Evolutionary conservation across 2,113 vertebrate genomes (phyloP).

Genomic region (Megaceryle torquata): DNA sequence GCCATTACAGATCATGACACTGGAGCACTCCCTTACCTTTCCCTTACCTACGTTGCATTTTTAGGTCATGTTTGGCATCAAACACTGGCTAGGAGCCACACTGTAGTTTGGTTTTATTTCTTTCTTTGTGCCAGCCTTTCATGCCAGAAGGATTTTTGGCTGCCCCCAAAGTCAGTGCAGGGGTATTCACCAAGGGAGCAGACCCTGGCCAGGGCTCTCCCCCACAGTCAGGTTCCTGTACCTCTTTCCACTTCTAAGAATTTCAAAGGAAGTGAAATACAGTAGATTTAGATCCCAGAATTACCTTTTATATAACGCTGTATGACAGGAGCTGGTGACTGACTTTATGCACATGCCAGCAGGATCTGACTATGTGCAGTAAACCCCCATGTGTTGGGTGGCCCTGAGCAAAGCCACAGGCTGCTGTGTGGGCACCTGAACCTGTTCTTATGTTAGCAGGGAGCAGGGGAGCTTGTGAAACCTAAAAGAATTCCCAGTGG

Average conservation of each 20-base stretch:
- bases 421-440: accelerated
- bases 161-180: background rate
- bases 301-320: accelerated
- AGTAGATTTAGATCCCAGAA: accelerated
- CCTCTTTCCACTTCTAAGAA: background rate
- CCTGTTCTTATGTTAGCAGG: accelerated
- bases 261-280: background rate
- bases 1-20: background rate
- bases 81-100: background rate
- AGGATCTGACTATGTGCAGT: accelerated
- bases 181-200: accelerated
- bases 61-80: background rate
- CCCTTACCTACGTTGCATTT: background rate
- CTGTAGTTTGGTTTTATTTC: background rate
- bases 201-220: background rate
- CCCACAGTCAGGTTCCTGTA: accelerated
- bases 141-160: background rate
- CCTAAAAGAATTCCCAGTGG: background rate
- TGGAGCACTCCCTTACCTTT: background rate
- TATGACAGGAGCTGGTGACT: background rate
- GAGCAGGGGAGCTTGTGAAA: background rate
- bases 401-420: background rate
- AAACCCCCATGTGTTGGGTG: background rate
- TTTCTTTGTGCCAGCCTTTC: background rate
- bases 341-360: accelerated